These are phyloP conservation scores for Lottia scabra DNA, from an alignment of 2,888 invertebrate genomes.

Conservation along the genomic window DNA sequence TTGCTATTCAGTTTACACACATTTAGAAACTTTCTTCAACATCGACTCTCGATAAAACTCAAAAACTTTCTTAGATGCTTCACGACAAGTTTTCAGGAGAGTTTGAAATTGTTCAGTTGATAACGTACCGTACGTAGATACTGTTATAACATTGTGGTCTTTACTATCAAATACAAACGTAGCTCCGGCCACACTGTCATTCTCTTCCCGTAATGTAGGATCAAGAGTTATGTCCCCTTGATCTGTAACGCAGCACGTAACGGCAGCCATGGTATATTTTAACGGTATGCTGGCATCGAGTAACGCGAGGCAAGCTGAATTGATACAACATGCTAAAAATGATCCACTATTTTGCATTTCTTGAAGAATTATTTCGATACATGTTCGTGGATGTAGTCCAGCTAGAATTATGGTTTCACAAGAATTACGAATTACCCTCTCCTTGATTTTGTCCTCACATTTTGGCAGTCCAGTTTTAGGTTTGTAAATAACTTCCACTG, in stretches of 20 bases:
- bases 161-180: constrained; percentile 63
- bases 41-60: constrained; percentile 57
- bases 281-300: constrained; percentile 87
- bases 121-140: constrained; percentile 51
- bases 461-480: constrained; percentile 83
- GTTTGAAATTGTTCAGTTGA: constrained; percentile 54
- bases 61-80: constrained; percentile 52
- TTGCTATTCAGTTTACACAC: constrained; percentile 23
- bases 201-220: constrained; percentile 73
- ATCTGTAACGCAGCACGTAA: constrained; percentile 78
- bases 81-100: constrained; percentile 43
- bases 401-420: constrained; percentile 81
- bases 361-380: constrained; percentile 83
- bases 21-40: constrained; percentile 53
- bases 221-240: constrained; percentile 76
- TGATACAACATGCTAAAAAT: constrained; percentile 82
- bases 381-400: constrained; percentile 83
- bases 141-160: constrained; percentile 50
- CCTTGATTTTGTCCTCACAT: constrained; percentile 79
- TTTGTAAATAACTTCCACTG: constrained; percentile 82
- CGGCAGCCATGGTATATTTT: constrained; percentile 84
- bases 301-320: constrained; percentile 85
- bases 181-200: constrained; percentile 49
- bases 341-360: constrained; percentile 81
- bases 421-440: constrained; percentile 81